Conservation (phyloP, 2,113 vertebrate genomes). For the Acrocephalus kingi region DNA sequence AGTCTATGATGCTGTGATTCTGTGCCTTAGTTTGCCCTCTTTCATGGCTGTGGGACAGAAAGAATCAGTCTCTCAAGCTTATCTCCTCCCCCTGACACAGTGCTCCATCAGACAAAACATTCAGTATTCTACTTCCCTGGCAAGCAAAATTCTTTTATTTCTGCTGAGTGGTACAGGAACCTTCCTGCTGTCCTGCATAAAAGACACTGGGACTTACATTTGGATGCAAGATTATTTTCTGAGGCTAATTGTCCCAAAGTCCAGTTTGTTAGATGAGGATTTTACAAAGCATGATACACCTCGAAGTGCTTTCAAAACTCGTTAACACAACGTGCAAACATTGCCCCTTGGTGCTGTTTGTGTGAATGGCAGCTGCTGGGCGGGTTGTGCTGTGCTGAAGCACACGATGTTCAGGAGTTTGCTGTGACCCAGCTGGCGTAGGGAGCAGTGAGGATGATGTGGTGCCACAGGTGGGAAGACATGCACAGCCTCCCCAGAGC, state of each 20-base stretch:
- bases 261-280: background rate
- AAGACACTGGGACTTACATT: background rate
- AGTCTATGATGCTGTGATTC: background rate
- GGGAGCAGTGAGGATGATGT: accelerated
- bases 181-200: background rate
- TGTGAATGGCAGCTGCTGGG: background rate
- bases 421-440: background rate
- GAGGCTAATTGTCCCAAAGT: background rate
- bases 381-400: background rate
- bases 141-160: background rate
- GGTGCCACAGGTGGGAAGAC: background rate
- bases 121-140: background rate
- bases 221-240: background rate
- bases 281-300: background rate
- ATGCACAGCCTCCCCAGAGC: background rate
- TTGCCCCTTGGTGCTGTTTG: background rate
- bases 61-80: background rate
- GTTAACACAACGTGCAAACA: background rate
- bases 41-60: background rate
- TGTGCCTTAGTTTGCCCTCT: background rate
- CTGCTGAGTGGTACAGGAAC: background rate
- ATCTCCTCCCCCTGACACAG: background rate
- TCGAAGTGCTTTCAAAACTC: background rate
- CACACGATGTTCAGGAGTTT: background rate
- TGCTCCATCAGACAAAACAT: background rate